Base-by-base conservation (phyloP, 1,140 invertebrate species). In the Diachasmimorpha longicaudata region DNA sequence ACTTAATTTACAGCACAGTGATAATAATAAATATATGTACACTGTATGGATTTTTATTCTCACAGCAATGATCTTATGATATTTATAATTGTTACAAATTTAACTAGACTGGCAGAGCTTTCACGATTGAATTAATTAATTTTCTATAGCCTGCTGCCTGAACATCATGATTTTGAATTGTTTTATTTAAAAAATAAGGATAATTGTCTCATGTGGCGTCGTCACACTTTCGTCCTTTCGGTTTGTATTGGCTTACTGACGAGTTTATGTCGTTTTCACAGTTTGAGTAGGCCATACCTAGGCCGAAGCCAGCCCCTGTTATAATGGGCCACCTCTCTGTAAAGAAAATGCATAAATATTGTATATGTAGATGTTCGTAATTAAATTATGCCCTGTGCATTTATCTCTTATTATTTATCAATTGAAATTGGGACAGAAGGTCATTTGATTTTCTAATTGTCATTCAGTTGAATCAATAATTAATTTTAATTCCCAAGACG, bases 261-360 rank as follows among this genome's bases (percentile, higher is more conserved):
- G 83, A 80, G 77, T 93, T 93, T 44, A 94, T 81, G 48, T 92
- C 90, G 80, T 91, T 90, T 88, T 95, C 92, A 87, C 94, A 95
- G 85, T 94, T 93, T 72, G 92, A 91, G 89, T 95, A 95, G 73
- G 94, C 94, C 83, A 94, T 90, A 63, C 94, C 94, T 80, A 95
- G 86, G 19, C 94, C 94, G 85, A 95, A 93, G 39, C 94, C 93
- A 77, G 91, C 90, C 23, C 94, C 93, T 36, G 92, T 88, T 81
- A 94, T 90, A 23, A 94, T 88, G 4, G 94, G 94, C 93, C 94
- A 95, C 88, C 91, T 91, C 83, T 92, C 90, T 87, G 88, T 85
- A 91, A 82, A 77, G 73, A 42, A 75, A 77, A 70, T 63, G 16
- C 16, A 25, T 9, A 46, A 11, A 69, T 39, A 25, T 72, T 37